phyloP scores from a whole-genome alignment of 2,888 invertebrate genomes.

The Apocheima hispidaria region DNA sequence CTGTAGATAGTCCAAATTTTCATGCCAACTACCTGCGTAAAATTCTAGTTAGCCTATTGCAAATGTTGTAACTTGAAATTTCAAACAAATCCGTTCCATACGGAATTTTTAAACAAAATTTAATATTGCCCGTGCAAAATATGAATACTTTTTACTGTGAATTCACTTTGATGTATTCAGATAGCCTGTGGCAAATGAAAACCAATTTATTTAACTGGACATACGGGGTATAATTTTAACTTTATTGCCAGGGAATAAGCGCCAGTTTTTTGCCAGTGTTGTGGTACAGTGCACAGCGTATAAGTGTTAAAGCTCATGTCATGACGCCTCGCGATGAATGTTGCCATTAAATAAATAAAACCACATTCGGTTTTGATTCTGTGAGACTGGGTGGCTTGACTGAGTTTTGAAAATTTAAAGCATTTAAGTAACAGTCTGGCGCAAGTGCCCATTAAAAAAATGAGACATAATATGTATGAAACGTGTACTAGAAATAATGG shows the following conservation, averaged over 20 bases:
- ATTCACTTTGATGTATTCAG: conserved; percentile 39
- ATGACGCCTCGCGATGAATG: conserved; percentile 32
- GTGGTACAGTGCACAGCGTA: conserved; percentile 6
- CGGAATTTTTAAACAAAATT: conserved; percentile 20
- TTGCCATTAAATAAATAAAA: conserved; percentile 29
- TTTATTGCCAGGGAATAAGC: conserved; percentile 12
- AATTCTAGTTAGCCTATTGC: background rate
- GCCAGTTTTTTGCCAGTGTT: background rate
- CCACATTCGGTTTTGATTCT: conserved; percentile 11
- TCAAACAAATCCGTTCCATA: background rate
- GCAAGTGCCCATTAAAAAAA: too few species aligned
- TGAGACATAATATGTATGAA: too few species aligned
- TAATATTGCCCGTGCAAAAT: conserved; percentile 32
- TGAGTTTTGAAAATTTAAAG: too few species aligned
- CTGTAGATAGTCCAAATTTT: too few species aligned
- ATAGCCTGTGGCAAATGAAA: conserved; percentile 34
- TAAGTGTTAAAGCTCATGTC: conserved; percentile 25
- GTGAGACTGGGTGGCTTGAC: background rate
- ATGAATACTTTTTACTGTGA: conserved; percentile 30
- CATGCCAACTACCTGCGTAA: background rate
- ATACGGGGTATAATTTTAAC: conserved; percentile 11
- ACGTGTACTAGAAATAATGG: too few species aligned
- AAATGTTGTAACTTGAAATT: background rate
- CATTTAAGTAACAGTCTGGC: too few species aligned
- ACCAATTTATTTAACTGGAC: conserved; percentile 17